phyloP scores from a whole-genome alignment of 2,797 vertebrate species.

The Poeciliopsis presidionis region DNA sequence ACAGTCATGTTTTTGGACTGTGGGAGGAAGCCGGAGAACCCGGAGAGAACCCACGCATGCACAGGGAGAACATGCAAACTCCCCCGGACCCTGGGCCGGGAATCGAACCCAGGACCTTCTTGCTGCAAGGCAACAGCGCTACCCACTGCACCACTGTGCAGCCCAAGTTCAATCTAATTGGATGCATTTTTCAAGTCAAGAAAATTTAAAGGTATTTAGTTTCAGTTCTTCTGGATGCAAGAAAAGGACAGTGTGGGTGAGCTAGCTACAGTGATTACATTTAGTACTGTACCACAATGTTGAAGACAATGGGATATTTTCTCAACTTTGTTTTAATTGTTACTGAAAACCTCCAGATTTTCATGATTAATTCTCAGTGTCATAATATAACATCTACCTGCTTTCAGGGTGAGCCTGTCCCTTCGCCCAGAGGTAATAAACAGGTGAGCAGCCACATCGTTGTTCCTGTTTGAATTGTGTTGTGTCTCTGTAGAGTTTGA shows the following conservation, averaged over 20 bases:
- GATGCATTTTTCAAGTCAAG: neutral
- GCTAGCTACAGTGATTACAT: neutral
- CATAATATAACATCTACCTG: slow-evolving; percentile 30
- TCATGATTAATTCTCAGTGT: slow-evolving; percentile 26
- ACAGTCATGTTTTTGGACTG: too few species aligned
- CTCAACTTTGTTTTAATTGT: slow-evolving; percentile 2
- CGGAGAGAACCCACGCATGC: too few species aligned
- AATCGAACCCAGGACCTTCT: too few species aligned
- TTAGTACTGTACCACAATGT: neutral
- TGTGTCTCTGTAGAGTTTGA: slow-evolving; percentile 35
- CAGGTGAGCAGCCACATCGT: slow-evolving; percentile 46
- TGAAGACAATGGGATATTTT: neutral
- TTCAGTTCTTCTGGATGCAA: neutral
- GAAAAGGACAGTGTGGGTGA: neutral
- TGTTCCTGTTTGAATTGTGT: slow-evolving; percentile 45
- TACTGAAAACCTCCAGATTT: slow-evolving; percentile 6
- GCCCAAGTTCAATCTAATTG: neutral
- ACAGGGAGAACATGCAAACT: too few species aligned
- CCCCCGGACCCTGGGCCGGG: too few species aligned
- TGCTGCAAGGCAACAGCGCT: too few species aligned
- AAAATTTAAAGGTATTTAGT: neutral
- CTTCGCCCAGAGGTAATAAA: slow-evolving; percentile 59
- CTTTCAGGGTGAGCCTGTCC: slow-evolving; percentile 15
- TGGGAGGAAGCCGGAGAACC: too few species aligned
- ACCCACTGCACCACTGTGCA: too few species aligned